A percentile compares a stretch with the other conserved stretches of the same genome.
These are phyloP conservation scores for Halcyon senegalensis DNA, from an alignment of 2,113 vertebrate species.

Conservation along the genomic window DNA sequence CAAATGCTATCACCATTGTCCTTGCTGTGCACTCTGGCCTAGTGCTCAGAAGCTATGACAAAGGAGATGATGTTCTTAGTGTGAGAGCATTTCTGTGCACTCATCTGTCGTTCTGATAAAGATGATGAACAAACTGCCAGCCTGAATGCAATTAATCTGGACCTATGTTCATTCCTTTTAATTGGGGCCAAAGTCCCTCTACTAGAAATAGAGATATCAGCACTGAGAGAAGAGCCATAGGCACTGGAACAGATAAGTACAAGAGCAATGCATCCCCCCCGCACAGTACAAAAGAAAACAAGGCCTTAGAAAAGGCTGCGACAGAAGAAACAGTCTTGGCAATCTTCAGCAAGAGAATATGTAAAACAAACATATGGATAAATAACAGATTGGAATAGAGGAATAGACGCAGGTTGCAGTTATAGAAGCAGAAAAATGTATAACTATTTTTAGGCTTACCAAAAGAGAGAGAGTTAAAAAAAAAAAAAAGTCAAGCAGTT, in stretches of 20 bases:
- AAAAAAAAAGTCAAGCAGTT: not conserved
- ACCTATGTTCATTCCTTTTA: not conserved
- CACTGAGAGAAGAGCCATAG: not conserved
- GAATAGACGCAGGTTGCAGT: not conserved
- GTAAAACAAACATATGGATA: not conserved
- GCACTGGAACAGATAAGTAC: not conserved
- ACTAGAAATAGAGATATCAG: not conserved
- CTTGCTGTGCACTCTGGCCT: too few species aligned
- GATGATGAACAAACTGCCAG: not conserved
- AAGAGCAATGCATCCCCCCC: accelerated
- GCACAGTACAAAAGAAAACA: not conserved
- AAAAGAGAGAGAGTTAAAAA: too few species aligned
- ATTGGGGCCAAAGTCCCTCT: not conserved
- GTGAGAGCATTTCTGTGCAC: not conserved
- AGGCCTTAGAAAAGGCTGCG: not conserved
- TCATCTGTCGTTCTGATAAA: not conserved
- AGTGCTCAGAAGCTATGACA: not conserved
- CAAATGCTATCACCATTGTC: not conserved
- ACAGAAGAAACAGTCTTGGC: not conserved
- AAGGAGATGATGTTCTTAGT: not conserved
- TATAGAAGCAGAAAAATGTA: not conserved
- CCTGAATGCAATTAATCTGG: not conserved
- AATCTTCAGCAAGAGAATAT: not conserved
- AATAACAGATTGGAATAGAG: not conserved
- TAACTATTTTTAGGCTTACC: not conserved